Percentiles rank a stretch among this genome's conserved stretches.
phyloP scores from a whole-genome alignment of 2,797 vertebrate species.

The Alosa sapidissima region DNA sequence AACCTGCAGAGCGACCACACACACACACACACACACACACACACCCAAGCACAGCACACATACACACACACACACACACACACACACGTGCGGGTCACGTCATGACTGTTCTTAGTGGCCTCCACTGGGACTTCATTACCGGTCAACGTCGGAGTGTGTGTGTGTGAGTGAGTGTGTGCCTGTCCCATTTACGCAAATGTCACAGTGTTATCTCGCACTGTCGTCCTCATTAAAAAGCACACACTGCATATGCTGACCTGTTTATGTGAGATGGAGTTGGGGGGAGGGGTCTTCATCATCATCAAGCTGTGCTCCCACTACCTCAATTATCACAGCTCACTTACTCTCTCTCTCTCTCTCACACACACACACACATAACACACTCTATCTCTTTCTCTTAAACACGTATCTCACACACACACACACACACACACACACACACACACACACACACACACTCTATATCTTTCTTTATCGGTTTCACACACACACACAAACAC shows the following conservation, averaged over 20 bases:
- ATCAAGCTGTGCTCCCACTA: not conserved
- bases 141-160: not conserved
- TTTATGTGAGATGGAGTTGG: not conserved
- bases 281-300: not conserved
- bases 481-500: not conserved
- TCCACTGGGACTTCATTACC: conserved; percentile 5
- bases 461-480: no score
- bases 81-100: not conserved
- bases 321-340: not conserved
- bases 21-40: not conserved
- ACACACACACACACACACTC: not conserved
- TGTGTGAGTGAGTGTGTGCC: not conserved
- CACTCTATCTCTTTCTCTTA: not conserved
- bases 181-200: not conserved
- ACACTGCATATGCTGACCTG: conserved; percentile 2
- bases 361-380: not conserved
- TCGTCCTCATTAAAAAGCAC: not conserved
- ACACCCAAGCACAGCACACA: not conserved
- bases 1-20: conserved; percentile 76
- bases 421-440: not conserved
- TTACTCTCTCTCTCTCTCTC: not conserved
- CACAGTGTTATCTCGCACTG: not conserved
- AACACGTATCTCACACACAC: not conserved
- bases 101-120: not conserved
- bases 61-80: not conserved